These are phyloP conservation scores for Petrocephalus sullivani DNA, from an alignment of 2,797 vertebrate genomes.

Conservation along the genomic window DNA sequence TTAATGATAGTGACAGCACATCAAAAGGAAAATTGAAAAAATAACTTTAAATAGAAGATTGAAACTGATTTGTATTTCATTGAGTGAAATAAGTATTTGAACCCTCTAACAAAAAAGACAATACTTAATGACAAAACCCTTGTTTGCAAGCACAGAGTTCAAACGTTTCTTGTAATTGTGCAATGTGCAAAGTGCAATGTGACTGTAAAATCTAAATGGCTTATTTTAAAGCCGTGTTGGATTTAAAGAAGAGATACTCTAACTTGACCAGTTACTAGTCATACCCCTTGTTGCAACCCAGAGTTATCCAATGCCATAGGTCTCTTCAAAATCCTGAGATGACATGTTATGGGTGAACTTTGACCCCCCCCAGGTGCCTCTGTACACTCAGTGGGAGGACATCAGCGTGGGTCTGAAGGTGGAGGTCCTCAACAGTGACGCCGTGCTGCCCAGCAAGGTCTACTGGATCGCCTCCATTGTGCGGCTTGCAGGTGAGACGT, in stretches of 20 bases:
- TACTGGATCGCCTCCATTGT: conserved; percentile 92
- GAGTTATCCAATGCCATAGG: not conserved
- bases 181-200: too few relatives aligned
- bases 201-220: not conserved
- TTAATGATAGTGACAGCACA: too few relatives aligned
- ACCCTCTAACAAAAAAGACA: too few relatives aligned
- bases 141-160: too few relatives aligned
- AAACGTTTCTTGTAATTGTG: too few relatives aligned
- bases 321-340: not conserved
- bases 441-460: conserved; percentile 83
- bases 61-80: too few relatives aligned
- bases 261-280: not conserved
- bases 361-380: conserved; percentile 65
- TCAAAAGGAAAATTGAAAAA: too few relatives aligned
- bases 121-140: too few relatives aligned
- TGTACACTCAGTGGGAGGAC: conserved; percentile 87
- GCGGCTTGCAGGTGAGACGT: conserved; percentile 72
- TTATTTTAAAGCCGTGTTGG: not conserved
- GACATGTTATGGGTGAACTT: not conserved
- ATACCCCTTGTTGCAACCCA: not conserved
- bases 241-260: not conserved
- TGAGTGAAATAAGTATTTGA: too few relatives aligned
- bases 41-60: too few relatives aligned
- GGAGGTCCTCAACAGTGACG: conserved; percentile 85
- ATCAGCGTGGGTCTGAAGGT: conserved; percentile 82